phyloP scores from a whole-genome alignment of 2,113 vertebrate species.

The Hypocryptadius cinnamomeus region DNA sequence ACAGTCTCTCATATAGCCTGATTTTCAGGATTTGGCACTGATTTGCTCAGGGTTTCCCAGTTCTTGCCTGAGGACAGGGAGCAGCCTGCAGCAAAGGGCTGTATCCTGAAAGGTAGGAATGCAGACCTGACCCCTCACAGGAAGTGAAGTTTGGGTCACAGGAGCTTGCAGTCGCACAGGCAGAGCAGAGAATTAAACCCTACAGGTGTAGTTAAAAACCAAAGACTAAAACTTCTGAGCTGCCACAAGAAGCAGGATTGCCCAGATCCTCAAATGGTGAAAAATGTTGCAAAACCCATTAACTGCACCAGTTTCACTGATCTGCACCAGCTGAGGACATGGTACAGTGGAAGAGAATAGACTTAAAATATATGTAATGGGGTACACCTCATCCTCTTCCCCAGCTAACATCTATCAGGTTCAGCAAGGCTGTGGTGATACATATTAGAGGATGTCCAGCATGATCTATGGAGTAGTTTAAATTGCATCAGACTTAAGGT shows the following conservation, averaged over 20 bases:
- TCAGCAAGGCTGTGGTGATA: not conserved
- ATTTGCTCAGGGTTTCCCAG: not conserved
- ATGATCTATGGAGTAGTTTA: constrained; percentile 43
- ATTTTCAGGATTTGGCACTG: not conserved
- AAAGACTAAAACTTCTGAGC: not conserved
- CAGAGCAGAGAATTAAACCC: not conserved
- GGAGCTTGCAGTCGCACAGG: not conserved
- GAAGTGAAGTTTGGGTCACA: not conserved
- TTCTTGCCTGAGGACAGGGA: not conserved
- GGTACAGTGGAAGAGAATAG: not conserved
- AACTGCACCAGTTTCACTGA: not conserved
- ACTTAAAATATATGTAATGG: not conserved
- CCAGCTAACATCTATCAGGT: not conserved
- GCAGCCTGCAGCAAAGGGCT: not conserved
- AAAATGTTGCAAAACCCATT: not conserved
- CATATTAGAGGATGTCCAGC: not conserved
- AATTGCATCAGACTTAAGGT: constrained; percentile 23
- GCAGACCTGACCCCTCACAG: not conserved
- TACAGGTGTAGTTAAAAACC: not conserved
- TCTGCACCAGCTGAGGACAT: not conserved
- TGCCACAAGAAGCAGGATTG: not conserved
- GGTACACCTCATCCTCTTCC: not conserved
- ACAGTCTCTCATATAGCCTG: not conserved
- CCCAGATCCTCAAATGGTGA: not conserved
- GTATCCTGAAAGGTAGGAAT: not conserved